These are phyloP conservation scores for Drosophila parvula DNA, from an alignment of 1,140 invertebrate species.

Conservation along the genomic window DNA sequence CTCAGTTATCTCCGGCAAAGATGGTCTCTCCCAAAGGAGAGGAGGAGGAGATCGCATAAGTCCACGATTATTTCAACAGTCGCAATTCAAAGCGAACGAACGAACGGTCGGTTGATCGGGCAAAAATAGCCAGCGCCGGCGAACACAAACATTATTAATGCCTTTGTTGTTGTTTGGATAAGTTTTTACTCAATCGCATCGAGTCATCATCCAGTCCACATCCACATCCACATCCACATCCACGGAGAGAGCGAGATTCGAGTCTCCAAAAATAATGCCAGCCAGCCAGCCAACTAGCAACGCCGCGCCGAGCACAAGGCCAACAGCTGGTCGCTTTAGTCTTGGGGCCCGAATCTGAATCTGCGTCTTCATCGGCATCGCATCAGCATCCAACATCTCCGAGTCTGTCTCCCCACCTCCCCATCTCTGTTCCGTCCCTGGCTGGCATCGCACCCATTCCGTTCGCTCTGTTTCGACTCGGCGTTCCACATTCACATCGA, in stretches of 20 bases:
- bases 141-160: conserved; percentile 53
- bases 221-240: conserved; percentile 24
- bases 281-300: conserved; percentile 15
- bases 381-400: conserved; percentile 35
- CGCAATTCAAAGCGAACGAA: conserved; percentile 28
- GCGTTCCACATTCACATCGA: conserved; percentile 48
- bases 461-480: conserved; percentile 47
- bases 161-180: conserved; percentile 53
- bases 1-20: conserved; percentile 33
- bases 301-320: conserved; percentile 42
- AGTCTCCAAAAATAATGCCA: conserved; percentile 51
- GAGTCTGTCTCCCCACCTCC: conserved; percentile 14
- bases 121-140: conserved; percentile 47
- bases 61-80: conserved; percentile 38
- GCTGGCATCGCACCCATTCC: conserved; percentile 46
- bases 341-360: conserved; percentile 44
- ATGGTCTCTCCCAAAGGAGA: too few relatives aligned
- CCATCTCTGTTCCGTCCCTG: conserved; percentile 22
- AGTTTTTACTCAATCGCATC: conserved; percentile 54
- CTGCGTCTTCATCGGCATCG: conserved; percentile 42
- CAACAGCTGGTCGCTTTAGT: conserved; percentile 49
- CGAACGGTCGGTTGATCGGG: conserved; percentile 11
- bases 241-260: conserved; percentile 28
- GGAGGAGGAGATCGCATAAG: neutral
- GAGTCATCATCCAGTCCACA: conserved; percentile 43